Conservation (phyloP, 2,888 invertebrate genomes). For the Hyppa rectilinea region DNA sequence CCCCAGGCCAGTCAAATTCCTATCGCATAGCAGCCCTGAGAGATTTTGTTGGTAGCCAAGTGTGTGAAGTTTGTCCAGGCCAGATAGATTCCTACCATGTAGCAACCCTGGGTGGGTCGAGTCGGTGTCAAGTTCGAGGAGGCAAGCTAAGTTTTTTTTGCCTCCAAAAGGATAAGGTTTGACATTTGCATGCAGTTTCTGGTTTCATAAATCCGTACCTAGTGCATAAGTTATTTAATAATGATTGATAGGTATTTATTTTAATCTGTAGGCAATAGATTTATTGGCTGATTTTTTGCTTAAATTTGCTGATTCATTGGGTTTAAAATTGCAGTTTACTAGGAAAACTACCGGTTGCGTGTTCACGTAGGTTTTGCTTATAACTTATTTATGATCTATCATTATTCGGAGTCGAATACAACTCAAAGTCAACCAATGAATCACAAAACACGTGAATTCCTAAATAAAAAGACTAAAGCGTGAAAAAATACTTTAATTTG, state of each 20-base stretch:
- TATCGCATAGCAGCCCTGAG: no score
- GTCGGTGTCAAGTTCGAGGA: conserved; percentile 61
- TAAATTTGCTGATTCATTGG: conserved; percentile 9
- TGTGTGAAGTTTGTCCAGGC: conserved; percentile 5
- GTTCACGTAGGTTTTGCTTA: neutral
- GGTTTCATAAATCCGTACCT: conserved; percentile 42
- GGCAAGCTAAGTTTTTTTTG: conserved; percentile 55
- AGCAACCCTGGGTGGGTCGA: conserved; percentile 59
- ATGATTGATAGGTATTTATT: conserved; percentile 50
- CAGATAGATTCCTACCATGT: conserved; percentile 26
- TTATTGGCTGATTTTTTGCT: conserved; percentile 23
- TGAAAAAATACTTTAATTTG: no score
- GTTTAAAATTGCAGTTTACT: conserved; percentile 6
- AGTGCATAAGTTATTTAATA: conserved; percentile 36
- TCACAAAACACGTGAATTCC: no score
- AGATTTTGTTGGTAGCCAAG: conserved; percentile 15
- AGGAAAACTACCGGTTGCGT: conserved; percentile 16
- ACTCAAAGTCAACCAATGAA: neutral
- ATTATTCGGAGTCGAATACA: neutral
- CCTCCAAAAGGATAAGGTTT: conserved; percentile 51
- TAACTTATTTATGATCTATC: neutral
- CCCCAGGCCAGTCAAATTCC: no score
- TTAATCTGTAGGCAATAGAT: conserved; percentile 6
- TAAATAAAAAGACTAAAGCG: no score
- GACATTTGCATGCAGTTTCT: conserved; percentile 56